These are phyloP conservation scores for Margaritifera margaritifera DNA, from an alignment of 2,888 invertebrate species.

Conservation along the genomic window DNA sequence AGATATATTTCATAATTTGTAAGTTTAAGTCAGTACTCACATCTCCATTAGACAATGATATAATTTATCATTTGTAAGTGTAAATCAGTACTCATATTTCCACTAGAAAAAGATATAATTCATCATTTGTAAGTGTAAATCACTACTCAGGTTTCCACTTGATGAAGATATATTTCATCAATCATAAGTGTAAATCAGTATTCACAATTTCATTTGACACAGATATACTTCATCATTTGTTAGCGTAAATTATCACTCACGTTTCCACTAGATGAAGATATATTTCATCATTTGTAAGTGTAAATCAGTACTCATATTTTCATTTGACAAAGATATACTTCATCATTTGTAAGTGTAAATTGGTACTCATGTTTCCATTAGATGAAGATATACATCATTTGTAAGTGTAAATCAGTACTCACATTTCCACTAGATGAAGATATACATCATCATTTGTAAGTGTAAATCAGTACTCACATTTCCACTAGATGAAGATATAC, in stretches of 20 bases:
- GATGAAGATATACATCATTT: constrained; percentile 81
- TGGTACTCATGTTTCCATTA: constrained; percentile 79
- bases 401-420: constrained; percentile 71
- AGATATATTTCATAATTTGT: too few relatives aligned
- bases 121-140: not conserved
- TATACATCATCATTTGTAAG: too few relatives aligned
- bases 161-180: constrained; percentile 82
- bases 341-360: not conserved
- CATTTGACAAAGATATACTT: too few relatives aligned
- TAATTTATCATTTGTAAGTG: constrained; percentile 80
- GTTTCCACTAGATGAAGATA: constrained; percentile 81
- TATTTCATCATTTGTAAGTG: constrained; percentile 79
- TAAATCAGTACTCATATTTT: too few relatives aligned
- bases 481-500: too few relatives aligned
- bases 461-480: too few relatives aligned
- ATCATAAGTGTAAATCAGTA: too few relatives aligned
- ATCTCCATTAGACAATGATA: constrained; percentile 82
- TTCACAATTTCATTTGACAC: too few relatives aligned
- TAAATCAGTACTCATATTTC: too few relatives aligned
- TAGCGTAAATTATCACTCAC: constrained; percentile 74
- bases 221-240: not conserved
- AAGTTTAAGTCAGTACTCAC: too few relatives aligned
- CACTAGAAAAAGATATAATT: too few relatives aligned
- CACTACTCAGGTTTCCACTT: constrained; percentile 78
- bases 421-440: too few relatives aligned